Evolutionary conservation across 2,797 vertebrate species (phyloP).

Genomic region (Microctenopoma lineatum): DNA sequence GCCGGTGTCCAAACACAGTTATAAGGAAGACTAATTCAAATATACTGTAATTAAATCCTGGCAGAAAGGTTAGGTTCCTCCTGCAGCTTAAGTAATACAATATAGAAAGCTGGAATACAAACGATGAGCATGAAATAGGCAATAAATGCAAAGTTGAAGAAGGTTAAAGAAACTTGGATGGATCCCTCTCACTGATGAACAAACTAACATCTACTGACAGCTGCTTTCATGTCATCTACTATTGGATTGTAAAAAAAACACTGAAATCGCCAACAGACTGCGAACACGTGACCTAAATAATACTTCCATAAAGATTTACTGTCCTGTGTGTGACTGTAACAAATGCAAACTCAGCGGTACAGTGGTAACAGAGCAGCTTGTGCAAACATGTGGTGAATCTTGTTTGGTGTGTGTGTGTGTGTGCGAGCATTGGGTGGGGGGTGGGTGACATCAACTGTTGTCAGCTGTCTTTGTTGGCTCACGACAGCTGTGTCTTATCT

Average conservation of each 20-base stretch:
- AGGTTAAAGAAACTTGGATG: too few relatives aligned
- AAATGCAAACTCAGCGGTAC: neutral
- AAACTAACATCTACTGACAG: neutral
- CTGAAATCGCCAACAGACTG: neutral
- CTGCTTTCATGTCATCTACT: slow-evolving; percentile 14
- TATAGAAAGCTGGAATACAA: neutral
- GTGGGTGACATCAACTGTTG: slow-evolving; percentile 14
- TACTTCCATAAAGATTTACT: neutral
- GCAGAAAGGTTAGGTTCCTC: slow-evolving; percentile 11
- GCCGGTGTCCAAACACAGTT: slow-evolving; percentile 24
- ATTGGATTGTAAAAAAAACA: neutral
- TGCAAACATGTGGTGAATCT: slow-evolving; percentile 1
- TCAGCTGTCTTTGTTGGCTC: slow-evolving; percentile 47
- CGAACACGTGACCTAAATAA: neutral
- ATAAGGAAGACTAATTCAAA: slow-evolving; percentile 8
- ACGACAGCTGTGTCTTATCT: slow-evolving; percentile 66
- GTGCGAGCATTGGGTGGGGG: neutral
- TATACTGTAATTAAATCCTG: slow-evolving; percentile 18
- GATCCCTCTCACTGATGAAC: too few relatives aligned
- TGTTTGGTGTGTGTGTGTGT: neutral
- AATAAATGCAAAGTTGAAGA: neutral
- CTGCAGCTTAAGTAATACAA: neutral
- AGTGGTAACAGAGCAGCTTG: slow-evolving; percentile 1
- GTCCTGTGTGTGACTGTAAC: neutral
- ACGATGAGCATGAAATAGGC: neutral